phyloP scores from a whole-genome alignment of 2,888 invertebrate species.

The Agrilus cyanescens region DNA sequence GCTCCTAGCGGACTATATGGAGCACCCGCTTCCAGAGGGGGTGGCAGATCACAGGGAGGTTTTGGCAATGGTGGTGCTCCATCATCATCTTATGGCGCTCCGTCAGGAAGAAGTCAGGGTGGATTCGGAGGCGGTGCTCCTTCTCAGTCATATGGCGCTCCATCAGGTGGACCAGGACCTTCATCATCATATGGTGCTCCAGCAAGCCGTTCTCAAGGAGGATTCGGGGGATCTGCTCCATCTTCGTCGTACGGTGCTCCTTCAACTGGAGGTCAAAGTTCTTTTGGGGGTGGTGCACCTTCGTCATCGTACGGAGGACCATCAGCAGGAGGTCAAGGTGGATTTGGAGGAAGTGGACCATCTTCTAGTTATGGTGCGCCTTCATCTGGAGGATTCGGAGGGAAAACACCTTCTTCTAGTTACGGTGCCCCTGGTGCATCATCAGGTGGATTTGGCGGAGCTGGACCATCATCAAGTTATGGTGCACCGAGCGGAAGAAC shows the following conservation, averaged over 20 bases:
- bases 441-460: slow-evolving; percentile 12
- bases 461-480: background rate
- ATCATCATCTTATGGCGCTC: slow-evolving; percentile 19
- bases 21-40: slow-evolving; percentile 25
- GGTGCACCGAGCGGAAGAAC: background rate
- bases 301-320: slow-evolving; percentile 21
- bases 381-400: background rate
- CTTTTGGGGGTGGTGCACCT: slow-evolving; percentile 21
- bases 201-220: slow-evolving; percentile 17
- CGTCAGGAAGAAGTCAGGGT: slow-evolving; percentile 10
- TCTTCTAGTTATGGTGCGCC: slow-evolving; percentile 25
- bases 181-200: slow-evolving; percentile 23
- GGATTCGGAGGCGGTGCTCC: slow-evolving; percentile 10
- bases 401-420: slow-evolving; percentile 18
- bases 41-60: slow-evolving; percentile 16
- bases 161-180: slow-evolving; percentile 6
- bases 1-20: slow-evolving; percentile 23
- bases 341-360: slow-evolving; percentile 8
- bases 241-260: slow-evolving; percentile 16
- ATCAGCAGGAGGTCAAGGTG: slow-evolving; percentile 24
- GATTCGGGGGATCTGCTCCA: slow-evolving; percentile 7
- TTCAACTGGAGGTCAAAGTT: slow-evolving; percentile 10
- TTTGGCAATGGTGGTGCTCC: slow-evolving; percentile 26
- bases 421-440: slow-evolving; percentile 10
- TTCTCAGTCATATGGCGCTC: slow-evolving; percentile 26